Conservation (phyloP, 2,888 invertebrate genomes). For the Imbricaverruca yamaguchii region DNA sequence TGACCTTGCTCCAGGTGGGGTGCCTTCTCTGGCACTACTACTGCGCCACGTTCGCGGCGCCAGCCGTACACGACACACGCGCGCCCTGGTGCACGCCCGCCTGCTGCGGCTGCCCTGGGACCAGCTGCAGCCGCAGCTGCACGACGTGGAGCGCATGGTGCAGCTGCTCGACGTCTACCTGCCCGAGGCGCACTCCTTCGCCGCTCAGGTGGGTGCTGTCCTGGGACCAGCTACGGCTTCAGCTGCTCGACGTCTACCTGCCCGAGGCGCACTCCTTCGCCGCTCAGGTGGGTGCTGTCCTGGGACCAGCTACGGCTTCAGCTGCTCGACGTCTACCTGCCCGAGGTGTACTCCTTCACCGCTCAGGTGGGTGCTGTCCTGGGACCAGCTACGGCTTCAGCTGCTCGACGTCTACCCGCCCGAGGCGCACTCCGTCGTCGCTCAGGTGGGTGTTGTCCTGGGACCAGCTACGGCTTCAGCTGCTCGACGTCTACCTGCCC, state of each 20-base stretch:
- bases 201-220: slow-evolving; percentile 37
- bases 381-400: slow-evolving; percentile 62
- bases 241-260: slow-evolving; percentile 38
- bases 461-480: no score
- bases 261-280: slow-evolving; percentile 28
- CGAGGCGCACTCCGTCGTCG: slow-evolving; percentile 58
- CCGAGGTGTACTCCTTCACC: slow-evolving; percentile 38
- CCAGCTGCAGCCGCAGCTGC: slow-evolving; percentile 56
- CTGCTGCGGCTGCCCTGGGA: slow-evolving; percentile 62
- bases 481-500: slow-evolving; percentile 57
- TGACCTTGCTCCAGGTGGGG: no score
- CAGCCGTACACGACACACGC: slow-evolving; percentile 56
- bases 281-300: slow-evolving; percentile 38
- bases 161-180: slow-evolving; percentile 56
- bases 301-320: slow-evolving; percentile 58
- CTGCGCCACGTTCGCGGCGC: slow-evolving; percentile 27
- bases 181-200: slow-evolving; percentile 61
- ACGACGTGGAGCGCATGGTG: slow-evolving; percentile 51
- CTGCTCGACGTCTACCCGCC: slow-evolving; percentile 58
- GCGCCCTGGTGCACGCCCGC: slow-evolving; percentile 56
- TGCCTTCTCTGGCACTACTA: slow-evolving; percentile 31
- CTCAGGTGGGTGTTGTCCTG: slow-evolving; percentile 34
- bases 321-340: slow-evolving; percentile 57
- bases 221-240: slow-evolving; percentile 58
- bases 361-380: slow-evolving; percentile 42